Conservation (phyloP, 2,797 vertebrate species). For the Pipistrellus pygmaeus region DNA sequence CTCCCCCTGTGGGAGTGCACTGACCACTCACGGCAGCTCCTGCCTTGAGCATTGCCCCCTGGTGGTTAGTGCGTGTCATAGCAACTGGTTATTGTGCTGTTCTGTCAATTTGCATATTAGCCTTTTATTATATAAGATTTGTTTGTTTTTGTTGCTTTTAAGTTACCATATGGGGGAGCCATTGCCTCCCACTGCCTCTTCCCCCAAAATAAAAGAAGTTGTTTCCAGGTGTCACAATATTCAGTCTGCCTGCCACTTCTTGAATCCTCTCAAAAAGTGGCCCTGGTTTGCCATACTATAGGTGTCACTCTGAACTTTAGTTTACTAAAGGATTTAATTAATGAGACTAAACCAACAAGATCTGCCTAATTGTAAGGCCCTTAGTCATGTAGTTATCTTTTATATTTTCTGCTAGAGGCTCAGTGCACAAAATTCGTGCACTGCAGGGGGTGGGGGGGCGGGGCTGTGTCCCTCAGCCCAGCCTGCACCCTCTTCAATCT, state of each 20-base stretch:
- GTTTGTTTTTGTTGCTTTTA: slow-evolving; percentile 14
- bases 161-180: background rate
- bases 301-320: background rate
- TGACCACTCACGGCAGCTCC: too few relatives aligned
- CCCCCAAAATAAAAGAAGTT: background rate
- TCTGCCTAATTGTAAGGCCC: background rate
- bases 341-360: background rate
- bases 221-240: background rate
- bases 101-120: too few relatives aligned
- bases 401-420: background rate
- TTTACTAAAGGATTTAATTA: background rate
- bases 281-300: background rate
- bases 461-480: too few relatives aligned
- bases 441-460: accelerated
- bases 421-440: too few relatives aligned
- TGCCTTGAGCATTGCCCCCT: too few relatives aligned
- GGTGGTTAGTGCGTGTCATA: too few relatives aligned
- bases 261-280: background rate
- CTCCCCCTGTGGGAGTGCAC: too few relatives aligned
- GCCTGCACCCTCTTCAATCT: too few relatives aligned
- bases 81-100: too few relatives aligned
- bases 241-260: slow-evolving; percentile 3
- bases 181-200: background rate
- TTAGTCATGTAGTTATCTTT: slow-evolving; percentile 21
- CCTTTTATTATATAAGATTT: too few relatives aligned